These are phyloP conservation scores for Drosophila suboccidentalis DNA, from an alignment of 2,888 invertebrate species.

Conservation along the genomic window DNA sequence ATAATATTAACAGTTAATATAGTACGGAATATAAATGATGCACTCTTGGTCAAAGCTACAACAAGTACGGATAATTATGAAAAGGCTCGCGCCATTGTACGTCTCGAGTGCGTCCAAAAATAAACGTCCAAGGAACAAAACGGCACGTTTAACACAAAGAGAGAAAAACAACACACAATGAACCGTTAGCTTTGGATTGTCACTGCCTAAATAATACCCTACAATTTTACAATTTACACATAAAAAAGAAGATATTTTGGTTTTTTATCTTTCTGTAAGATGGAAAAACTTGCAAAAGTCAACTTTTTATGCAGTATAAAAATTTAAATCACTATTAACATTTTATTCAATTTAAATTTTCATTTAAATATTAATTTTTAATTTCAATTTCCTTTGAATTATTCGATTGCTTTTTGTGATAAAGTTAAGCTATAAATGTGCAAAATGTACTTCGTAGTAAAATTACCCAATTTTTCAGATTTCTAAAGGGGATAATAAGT, in stretches of 20 bases:
- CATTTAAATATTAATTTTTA: not conserved
- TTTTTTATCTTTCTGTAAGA: not conserved
- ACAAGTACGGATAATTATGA: conserved; percentile 31
- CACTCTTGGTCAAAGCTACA: conserved; percentile 1
- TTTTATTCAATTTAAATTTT: not conserved
- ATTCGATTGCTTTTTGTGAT: too few species aligned
- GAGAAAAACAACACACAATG: conserved; percentile 5
- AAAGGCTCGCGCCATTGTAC: conserved; percentile 43
- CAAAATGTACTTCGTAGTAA: not conserved
- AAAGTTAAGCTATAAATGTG: too few species aligned
- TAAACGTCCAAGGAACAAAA: conserved; percentile 47
- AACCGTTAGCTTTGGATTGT: not conserved
- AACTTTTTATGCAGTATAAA: not conserved
- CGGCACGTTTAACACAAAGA: conserved; percentile 37
- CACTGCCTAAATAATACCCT: conserved; percentile 20
- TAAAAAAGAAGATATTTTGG: not conserved
- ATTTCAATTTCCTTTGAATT: not conserved
- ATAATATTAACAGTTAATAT: not conserved
- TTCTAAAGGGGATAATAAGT: conserved; percentile 40
- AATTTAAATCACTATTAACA: too few species aligned
- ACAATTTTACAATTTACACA: not conserved
- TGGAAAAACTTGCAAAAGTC: not conserved
- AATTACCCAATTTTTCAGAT: not conserved
- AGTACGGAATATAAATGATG: not conserved
- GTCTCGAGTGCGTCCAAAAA: conserved; percentile 54